Base-by-base conservation (phyloP, 2,888 invertebrate species). In the Harpalus rufipes region DNA sequence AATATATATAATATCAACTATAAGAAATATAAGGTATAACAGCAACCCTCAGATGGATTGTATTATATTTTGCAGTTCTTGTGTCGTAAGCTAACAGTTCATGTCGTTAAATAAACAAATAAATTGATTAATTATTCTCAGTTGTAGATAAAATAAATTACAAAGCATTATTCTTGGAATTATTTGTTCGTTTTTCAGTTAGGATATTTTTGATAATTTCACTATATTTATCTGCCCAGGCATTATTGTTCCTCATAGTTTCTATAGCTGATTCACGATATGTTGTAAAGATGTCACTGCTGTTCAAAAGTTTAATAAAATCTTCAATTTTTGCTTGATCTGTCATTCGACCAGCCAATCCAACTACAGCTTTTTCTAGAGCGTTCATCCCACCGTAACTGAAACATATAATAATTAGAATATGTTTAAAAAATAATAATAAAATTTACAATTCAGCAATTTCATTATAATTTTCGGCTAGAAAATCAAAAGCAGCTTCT, bases 301-400 rank as follows among this genome's bases (percentile, higher is more conserved):
- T 63, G 5, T 63, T 1, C 12, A 63, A 63, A 7, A 63, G 63
- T 25, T 1, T 21, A 12, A 12, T 63, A 25, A 88, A 86, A 87
- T 88, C 14, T 87, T 88, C 18, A 41, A 88, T 76, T 87, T 90
- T 89, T 7, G 82, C 86, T 80, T 86, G 63, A 4, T 88, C 89
- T 1, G 89, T 90, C n/a, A 90, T 80, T 51, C 88, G 87, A 65
- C 87, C 88, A 16, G 89, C 90, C 39, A 90, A 86, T 58, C 87
- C 87, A 14, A 84, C 86, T 39, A 90, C 86, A 61, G 89, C 87
- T 18, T 91, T 91, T 85, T 92, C 91, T 0, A 93, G 87, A 86
- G 91, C 92, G 18, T 91, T 91, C 21, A 90, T 85, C 7, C 93
- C 92, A 8, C 92, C 92, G 44, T 92, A 93, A 88, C 93, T 51